Conservation (phyloP, 2,113 vertebrate genomes). For the Cebus imitator region DNA sequence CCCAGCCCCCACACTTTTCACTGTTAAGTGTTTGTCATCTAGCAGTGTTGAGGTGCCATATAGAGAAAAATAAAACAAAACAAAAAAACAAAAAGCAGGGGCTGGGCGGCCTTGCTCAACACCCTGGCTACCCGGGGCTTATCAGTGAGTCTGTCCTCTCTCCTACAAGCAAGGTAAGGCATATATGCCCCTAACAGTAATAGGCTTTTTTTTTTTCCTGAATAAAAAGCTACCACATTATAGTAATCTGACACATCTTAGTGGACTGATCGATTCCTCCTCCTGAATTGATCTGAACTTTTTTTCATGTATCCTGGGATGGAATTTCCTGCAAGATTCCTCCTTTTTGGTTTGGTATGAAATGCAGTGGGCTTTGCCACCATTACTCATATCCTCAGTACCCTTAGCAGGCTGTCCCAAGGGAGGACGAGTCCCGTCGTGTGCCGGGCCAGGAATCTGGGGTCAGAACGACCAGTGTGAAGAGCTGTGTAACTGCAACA, state of each 20-base stretch:
- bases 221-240: constrained; percentile 51
- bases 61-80: neutral
- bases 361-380: neutral
- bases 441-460: neutral
- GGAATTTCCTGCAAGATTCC: constrained; percentile 71
- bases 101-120: too few species aligned
- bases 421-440: neutral
- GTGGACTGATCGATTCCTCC: constrained; percentile 72
- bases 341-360: constrained; percentile 52
- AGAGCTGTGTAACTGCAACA: neutral
- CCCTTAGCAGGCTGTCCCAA: neutral
- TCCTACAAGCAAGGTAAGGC: neutral
- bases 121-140: neutral
- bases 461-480: neutral
- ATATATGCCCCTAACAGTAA: neutral
- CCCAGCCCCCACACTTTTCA: neutral
- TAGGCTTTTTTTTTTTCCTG: constrained; percentile 58
- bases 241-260: constrained; percentile 60
- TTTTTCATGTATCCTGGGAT: constrained; percentile 73
- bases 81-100: neutral
- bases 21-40: neutral
- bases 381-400: neutral
- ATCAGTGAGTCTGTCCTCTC: fast-evolving
- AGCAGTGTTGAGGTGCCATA: neutral
- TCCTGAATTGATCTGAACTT: constrained; percentile 72